A percentile compares a stretch with the other conserved stretches of the same genome.
Evolutionary conservation across 2,113 vertebrate species (phyloP).

Genomic region (Alethe castanea): DNA sequence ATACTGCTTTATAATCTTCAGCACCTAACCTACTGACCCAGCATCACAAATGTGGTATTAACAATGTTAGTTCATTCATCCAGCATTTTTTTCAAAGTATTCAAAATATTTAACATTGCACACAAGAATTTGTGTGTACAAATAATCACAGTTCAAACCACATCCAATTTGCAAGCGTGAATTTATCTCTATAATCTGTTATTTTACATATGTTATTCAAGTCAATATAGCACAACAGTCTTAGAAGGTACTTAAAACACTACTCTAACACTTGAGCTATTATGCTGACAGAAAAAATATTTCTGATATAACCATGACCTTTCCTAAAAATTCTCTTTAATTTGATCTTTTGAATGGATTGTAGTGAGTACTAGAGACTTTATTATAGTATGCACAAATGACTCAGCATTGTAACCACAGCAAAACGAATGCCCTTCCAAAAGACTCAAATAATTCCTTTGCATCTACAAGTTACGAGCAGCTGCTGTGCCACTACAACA

Average conservation of each 20-base stretch:
- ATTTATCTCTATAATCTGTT: neutral
- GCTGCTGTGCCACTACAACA: neutral
- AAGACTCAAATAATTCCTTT: neutral
- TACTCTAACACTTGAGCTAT: neutral
- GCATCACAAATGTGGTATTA: neutral
- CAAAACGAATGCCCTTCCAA: neutral
- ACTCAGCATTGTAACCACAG: neutral
- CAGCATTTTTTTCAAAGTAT: neutral
- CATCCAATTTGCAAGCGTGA: neutral
- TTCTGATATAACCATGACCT: neutral
- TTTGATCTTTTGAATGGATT: neutral
- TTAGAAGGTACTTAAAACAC: neutral
- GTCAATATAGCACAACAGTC: neutral
- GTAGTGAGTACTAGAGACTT: neutral
- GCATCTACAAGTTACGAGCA: neutral
- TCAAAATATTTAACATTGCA: neutral
- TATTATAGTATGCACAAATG: neutral
- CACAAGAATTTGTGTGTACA: neutral
- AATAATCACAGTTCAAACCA: neutral
- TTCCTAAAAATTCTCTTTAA: neutral
- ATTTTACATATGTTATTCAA: neutral
- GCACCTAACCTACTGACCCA: neutral
- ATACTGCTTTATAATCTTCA: neutral
- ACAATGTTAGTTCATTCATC: neutral
- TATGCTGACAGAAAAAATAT: neutral